These are phyloP conservation scores for Lasioglossum oenotherae DNA, from an alignment of 2,888 invertebrate species.

Conservation along the genomic window DNA sequence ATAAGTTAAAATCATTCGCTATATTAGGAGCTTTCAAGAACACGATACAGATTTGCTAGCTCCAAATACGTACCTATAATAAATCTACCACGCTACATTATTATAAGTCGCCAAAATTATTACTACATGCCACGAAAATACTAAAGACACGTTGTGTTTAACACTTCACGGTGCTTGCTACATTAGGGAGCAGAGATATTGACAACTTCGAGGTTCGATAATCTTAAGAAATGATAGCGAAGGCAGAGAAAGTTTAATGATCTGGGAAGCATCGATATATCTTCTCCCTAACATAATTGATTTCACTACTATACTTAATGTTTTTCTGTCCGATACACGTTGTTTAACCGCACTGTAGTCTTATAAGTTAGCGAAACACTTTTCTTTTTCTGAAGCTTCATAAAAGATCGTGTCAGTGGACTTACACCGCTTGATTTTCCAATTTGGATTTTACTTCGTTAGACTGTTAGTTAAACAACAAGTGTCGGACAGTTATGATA, in stretches of 20 bases:
- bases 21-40: conserved; percentile 5
- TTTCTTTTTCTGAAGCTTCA: not conserved
- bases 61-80: conserved; percentile 10
- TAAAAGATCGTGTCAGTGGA: not conserved
- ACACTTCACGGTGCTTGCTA: conserved; percentile 10
- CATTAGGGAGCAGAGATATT: conserved; percentile 1
- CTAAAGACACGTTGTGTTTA: conserved; percentile 19
- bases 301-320: conserved; percentile 8
- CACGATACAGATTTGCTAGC: conserved; percentile 17
- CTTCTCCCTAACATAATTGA: not conserved
- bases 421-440: not conserved
- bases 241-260: not conserved
- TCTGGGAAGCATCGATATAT: not conserved
- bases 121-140: conserved; percentile 38
- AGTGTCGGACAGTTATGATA: conserved; percentile 43
- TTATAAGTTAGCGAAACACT: not conserved
- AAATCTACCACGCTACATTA: conserved; percentile 34
- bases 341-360: not conserved
- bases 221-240: not conserved
- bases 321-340: not conserved
- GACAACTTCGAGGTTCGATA: not conserved
- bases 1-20: conserved; percentile 53
- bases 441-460: conserved; percentile 32
- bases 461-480: conserved; percentile 21
- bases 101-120: conserved; percentile 27